Conservation (phyloP, 1,140 invertebrate genomes). For the Nebria ingens region DNA sequence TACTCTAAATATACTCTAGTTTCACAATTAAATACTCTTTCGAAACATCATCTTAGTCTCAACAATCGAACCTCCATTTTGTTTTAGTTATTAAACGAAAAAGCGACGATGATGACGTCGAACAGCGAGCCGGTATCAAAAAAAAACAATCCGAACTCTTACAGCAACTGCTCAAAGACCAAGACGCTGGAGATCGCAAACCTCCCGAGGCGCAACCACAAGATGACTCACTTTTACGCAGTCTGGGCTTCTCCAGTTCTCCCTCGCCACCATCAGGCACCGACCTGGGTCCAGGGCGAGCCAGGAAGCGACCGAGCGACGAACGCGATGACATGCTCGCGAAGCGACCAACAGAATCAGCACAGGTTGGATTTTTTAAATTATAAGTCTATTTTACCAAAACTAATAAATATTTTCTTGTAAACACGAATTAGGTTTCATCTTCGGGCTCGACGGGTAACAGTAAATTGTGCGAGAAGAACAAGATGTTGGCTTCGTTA, state of each 20-base stretch:
- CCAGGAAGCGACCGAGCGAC: conserved; percentile 57
- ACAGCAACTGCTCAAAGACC: conserved; percentile 63
- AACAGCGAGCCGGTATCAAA: conserved; percentile 45
- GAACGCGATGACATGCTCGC: conserved; percentile 49
- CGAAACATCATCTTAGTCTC: no score
- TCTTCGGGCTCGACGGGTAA: conserved; percentile 35
- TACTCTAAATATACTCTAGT: conserved; percentile 1
- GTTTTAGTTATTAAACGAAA: conserved; percentile 71
- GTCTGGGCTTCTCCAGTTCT: conserved; percentile 47
- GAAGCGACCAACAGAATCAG: conserved; percentile 40
- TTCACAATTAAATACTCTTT: no score
- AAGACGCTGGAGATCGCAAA: conserved; percentile 36
- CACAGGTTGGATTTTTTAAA: conserved; percentile 26
- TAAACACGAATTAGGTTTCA: conserved; percentile 31
- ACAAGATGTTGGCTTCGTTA: conserved; percentile 76
- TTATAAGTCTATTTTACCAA: conserved; percentile 7
- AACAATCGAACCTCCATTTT: conserved; percentile 15
- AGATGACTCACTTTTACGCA: conserved; percentile 45
- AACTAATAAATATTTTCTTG: conserved; percentile 1
- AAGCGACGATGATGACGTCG: conserved; percentile 65
- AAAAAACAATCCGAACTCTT: conserved; percentile 61
- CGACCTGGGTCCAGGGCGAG: conserved; percentile 40
- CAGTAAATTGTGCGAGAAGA: conserved; percentile 67
- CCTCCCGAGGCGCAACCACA: conserved; percentile 34
- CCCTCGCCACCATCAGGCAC: conserved; percentile 31